Percentiles rank a stretch among this genome's conserved stretches.
phyloP scores from a whole-genome alignment of 2,888 invertebrate species.

The Itoplectis maculator region DNA sequence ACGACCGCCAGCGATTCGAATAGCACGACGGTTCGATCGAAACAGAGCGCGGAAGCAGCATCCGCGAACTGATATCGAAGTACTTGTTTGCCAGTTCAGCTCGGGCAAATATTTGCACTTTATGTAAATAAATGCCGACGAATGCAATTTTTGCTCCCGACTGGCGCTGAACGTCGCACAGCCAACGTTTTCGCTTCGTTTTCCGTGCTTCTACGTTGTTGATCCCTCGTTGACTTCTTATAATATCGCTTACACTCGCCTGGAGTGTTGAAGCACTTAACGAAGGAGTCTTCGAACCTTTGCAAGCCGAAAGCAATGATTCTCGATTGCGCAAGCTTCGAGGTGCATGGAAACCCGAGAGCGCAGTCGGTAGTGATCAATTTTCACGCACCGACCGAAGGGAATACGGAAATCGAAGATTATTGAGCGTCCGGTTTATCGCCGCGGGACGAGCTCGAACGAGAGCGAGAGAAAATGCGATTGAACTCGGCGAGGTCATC shows the following conservation, averaged over 20 bases:
- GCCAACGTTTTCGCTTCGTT: background rate
- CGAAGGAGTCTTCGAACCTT: background rate
- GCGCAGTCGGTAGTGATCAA: background rate
- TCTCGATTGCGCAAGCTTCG: background rate
- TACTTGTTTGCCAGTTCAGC: slow-evolving; percentile 34
- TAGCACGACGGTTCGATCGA: background rate
- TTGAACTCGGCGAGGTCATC: slow-evolving; percentile 7
- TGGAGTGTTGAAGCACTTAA: slow-evolving; percentile 2
- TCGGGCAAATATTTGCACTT: slow-evolving; percentile 50
- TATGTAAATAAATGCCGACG: slow-evolving; percentile 45
- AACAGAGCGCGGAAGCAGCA: slow-evolving; percentile 2
- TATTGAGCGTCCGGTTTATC: slow-evolving; percentile 51
- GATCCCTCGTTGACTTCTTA: background rate
- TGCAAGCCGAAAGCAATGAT: slow-evolving; percentile 8
- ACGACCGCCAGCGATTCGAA: slow-evolving; percentile 12
- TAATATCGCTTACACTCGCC: background rate
- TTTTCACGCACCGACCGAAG: slow-evolving; percentile 1
- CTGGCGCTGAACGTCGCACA: too few relatives aligned
- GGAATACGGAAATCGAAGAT: slow-evolving; percentile 44
- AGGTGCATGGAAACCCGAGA: background rate
- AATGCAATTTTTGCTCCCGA: slow-evolving; percentile 18
- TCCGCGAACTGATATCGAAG: slow-evolving; percentile 22
- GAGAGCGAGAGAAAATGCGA: slow-evolving; percentile 34
- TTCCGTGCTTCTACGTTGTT: background rate
- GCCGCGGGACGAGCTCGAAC: slow-evolving; percentile 11